Conservation (phyloP, 2,888 invertebrate genomes). For the Lysandra bellargus region DNA sequence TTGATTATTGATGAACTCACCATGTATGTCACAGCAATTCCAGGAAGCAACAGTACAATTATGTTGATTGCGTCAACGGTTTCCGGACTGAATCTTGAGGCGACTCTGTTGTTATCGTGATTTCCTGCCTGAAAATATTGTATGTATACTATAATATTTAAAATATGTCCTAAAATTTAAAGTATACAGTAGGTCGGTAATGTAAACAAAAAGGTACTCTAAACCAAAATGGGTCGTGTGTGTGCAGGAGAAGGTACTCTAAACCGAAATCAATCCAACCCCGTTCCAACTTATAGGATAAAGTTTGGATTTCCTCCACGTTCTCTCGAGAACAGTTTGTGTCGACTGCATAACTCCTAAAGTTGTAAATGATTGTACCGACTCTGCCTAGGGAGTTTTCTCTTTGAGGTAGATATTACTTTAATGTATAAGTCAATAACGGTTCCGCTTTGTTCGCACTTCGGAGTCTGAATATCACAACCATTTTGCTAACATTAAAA, state of each 20-base stretch:
- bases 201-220: not conserved
- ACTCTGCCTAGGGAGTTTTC: constrained; percentile 5
- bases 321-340: not conserved
- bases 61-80: constrained; percentile 91
- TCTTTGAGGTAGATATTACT: constrained; percentile 20
- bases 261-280: not conserved
- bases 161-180: not conserved
- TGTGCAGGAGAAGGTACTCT: not conserved
- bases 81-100: constrained; percentile 84
- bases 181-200: not conserved
- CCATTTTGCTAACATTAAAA: not conserved
- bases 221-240: not conserved
- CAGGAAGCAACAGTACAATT: constrained; percentile 90
- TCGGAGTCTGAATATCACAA: not conserved
- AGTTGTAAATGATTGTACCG: constrained; percentile 17
- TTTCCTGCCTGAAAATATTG: constrained; percentile 83
- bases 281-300: not conserved
- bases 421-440: constrained; percentile 2
- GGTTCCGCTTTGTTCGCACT: not conserved
- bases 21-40: constrained; percentile 92
- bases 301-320: not conserved
- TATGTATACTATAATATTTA: not conserved
- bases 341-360: constrained; percentile 10
- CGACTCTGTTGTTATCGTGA: constrained; percentile 87
- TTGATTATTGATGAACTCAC: constrained; percentile 52